Conservation (phyloP, 2,113 vertebrate species). For the Pygoscelis adeliae region DNA sequence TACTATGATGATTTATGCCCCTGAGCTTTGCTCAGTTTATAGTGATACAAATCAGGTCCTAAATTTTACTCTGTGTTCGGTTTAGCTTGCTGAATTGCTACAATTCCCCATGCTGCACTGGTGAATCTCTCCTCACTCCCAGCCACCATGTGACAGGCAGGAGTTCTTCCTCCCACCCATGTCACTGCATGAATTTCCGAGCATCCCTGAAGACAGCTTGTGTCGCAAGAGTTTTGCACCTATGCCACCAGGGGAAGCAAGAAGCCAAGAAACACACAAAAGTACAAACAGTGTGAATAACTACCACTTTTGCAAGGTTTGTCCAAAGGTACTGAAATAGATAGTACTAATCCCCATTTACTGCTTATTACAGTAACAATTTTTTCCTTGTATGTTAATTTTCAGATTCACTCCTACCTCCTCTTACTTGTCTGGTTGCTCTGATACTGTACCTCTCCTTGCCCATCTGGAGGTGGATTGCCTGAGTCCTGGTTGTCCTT, state of each 20-base stretch:
- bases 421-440: neutral
- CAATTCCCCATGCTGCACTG: neutral
- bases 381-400: neutral
- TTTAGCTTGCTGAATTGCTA: neutral
- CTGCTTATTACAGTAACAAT: neutral
- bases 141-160: neutral
- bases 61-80: neutral
- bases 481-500: neutral
- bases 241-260: conserved; percentile 24
- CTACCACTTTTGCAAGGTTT: neutral
- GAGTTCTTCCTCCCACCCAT: neutral
- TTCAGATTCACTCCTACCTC: neutral
- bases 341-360: neutral
- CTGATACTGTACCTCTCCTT: neutral
- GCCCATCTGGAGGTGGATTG: neutral
- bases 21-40: neutral
- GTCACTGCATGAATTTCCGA: neutral
- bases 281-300: neutral
- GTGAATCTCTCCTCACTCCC: neutral
- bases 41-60: neutral
- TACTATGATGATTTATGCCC: neutral
- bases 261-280: neutral
- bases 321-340: neutral
- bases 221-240: neutral
- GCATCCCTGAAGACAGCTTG: neutral